Percentiles rank a stretch among this genome's conserved stretches.
phyloP scores from a whole-genome alignment of 2,797 vertebrate genomes.

The Hafferia zeledoni region DNA sequence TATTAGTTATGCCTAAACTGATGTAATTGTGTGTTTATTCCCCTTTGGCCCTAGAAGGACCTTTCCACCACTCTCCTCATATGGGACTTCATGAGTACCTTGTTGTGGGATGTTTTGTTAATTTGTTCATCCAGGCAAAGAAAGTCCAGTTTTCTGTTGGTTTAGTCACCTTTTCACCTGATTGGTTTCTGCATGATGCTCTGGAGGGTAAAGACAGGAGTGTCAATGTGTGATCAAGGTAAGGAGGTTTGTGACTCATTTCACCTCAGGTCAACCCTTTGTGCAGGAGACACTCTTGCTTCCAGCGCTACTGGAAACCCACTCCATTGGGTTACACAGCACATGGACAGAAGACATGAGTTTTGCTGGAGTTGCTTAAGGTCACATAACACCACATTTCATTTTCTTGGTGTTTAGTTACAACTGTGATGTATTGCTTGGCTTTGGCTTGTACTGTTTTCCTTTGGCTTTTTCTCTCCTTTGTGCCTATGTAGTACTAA shows the following conservation, averaged over 20 bases:
- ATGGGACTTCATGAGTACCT: neutral
- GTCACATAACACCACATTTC: neutral
- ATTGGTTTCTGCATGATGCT: neutral
- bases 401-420: neutral
- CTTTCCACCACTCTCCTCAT: neutral
- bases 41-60: neutral
- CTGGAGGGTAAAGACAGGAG: neutral
- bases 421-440: neutral
- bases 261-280: neutral
- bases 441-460: neutral
- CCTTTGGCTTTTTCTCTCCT: neutral
- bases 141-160: neutral
- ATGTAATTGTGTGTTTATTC: neutral
- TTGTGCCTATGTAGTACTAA: neutral
- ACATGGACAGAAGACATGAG: neutral
- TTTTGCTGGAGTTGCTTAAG: neutral
- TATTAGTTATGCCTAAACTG: neutral
- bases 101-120: neutral
- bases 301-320: neutral
- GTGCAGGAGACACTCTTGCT: neutral
- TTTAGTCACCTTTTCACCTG: neutral
- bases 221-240: neutral
- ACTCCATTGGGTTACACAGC: fast-evolving
- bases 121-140: neutral
- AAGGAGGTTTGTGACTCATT: fast-evolving